Evolutionary conservation across 2,888 invertebrate genomes (phyloP).

Genomic region (Stenichneumon culpator): DNA sequence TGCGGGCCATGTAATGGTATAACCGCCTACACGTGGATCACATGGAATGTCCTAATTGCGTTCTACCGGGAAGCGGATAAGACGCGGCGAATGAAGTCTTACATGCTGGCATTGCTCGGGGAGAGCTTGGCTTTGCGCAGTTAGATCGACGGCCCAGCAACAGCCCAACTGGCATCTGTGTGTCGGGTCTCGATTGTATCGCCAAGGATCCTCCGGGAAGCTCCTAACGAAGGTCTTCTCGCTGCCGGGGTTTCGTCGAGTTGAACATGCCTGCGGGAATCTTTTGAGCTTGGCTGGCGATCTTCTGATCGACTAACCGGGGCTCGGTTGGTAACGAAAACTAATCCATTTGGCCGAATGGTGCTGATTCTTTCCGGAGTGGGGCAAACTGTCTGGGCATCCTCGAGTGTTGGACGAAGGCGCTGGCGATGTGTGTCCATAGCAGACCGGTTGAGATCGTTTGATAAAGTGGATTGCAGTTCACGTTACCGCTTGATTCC

Average conservation of each 20-base stretch:
- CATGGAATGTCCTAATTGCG: constrained; percentile 57
- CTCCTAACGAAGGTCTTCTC: neutral
- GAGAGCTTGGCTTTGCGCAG: constrained; percentile 13
- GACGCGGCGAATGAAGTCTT: constrained; percentile 35
- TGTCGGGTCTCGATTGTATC: neutral
- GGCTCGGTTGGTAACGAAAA: neutral
- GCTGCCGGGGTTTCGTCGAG: neutral
- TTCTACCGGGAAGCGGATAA: constrained; percentile 41
- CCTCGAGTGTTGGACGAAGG: too few species aligned
- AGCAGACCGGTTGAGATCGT: too few species aligned
- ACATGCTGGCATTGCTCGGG: neutral
- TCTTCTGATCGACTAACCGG: neutral
- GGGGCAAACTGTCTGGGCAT: too few species aligned
- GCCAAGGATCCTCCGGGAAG: neutral
- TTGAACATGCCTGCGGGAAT: neutral
- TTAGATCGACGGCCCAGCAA: neutral
- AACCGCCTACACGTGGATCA: constrained; percentile 24
- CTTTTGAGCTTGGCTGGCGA: neutral
- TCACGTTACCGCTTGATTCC: too few species aligned
- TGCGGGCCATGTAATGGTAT: neutral
- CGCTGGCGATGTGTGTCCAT: too few species aligned
- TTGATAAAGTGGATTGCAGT: too few species aligned
- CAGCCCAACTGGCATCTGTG: neutral
- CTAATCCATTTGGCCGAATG: too few species aligned
- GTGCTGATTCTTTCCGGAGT: too few species aligned